Conservation (phyloP, 2,888 invertebrate genomes). For the Eledona agricola region DNA sequence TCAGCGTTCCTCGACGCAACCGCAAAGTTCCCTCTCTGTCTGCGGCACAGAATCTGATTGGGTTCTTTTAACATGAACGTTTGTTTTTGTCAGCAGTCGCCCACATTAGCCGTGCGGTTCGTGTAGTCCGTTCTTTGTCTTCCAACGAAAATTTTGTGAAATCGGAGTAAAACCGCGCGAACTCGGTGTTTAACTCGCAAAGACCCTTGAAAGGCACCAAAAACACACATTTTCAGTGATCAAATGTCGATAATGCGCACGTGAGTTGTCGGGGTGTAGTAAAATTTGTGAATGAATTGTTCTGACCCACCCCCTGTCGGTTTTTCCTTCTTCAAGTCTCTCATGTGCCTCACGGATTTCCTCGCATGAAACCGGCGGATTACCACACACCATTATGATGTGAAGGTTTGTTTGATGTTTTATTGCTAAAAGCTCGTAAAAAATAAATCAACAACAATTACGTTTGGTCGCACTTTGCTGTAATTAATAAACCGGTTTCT, state of each 20-base stretch:
- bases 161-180: conserved; percentile 31
- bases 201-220: conserved; percentile 21
- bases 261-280: conserved; percentile 38
- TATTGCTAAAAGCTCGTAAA: conserved; percentile 3
- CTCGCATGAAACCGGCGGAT: conserved; percentile 12
- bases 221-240: conserved; percentile 42
- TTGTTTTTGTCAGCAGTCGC: conserved; percentile 54
- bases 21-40: conserved; percentile 12
- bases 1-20: conserved; percentile 8
- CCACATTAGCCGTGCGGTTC: conserved; percentile 48
- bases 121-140: conserved; percentile 52
- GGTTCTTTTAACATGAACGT: conserved; percentile 48
- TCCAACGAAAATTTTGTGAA: conserved; percentile 47
- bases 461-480: too few species aligned
- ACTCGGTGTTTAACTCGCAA: conserved; percentile 19
- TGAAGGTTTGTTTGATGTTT: conserved; percentile 29
- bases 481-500: too few species aligned
- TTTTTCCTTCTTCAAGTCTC: conserved; percentile 22
- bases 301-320: conserved; percentile 44
- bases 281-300: conserved; percentile 45
- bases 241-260: conserved; percentile 38
- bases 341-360: conserved; percentile 33
- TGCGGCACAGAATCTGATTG: conserved; percentile 17
- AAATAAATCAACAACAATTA: conserved; percentile 8
- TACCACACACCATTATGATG: conserved; percentile 29